These are phyloP conservation scores for Odocoileus hemionus DNA, from an alignment of 2,113 vertebrate species.

Conservation along the genomic window DNA sequence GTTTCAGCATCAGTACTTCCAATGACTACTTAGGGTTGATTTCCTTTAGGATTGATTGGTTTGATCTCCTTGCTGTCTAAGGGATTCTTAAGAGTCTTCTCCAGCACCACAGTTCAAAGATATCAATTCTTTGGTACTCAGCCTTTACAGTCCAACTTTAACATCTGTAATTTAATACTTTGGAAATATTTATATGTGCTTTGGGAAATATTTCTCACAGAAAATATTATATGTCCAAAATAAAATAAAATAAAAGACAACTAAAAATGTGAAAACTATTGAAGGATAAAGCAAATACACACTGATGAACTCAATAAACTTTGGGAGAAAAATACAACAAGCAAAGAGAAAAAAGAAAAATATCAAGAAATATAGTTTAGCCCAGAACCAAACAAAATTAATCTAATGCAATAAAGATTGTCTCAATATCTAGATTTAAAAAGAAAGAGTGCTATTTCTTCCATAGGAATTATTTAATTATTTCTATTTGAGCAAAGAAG, in stretches of 20 bases:
- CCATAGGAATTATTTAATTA: neutral
- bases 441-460: neutral
- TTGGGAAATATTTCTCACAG: constrained; percentile 1
- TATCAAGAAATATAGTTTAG: neutral
- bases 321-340: neutral
- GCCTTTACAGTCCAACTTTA: neutral
- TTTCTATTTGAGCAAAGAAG: neutral
- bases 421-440: neutral
- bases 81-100: neutral
- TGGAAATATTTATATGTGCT: constrained; percentile 32
- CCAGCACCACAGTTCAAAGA: neutral
- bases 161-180: neutral
- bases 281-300: neutral
- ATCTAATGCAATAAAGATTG: neutral
- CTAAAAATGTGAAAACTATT: neutral
- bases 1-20: neutral
- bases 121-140: neutral
- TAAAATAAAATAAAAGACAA: neutral
- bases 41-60: neutral
- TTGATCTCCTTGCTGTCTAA: neutral
- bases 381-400: neutral
- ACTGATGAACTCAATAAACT: neutral
- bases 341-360: neutral
- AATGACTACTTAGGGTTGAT: neutral
- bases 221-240: neutral